Base-by-base conservation (phyloP, 2,888 invertebrate genomes). In the Acleris cristana region DNA sequence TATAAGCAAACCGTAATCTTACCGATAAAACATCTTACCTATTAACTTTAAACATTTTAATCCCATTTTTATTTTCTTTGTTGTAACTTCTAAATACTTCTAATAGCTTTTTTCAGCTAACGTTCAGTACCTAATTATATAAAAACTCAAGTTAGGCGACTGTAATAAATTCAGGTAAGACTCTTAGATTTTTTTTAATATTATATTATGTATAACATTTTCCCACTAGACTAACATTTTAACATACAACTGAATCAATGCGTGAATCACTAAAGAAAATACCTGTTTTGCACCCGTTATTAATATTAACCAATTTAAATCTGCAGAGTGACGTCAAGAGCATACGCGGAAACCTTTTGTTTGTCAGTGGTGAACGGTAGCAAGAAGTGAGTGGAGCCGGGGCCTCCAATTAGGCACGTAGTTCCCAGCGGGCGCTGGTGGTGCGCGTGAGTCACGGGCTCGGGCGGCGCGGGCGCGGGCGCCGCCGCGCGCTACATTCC, bases 401-500 rank as follows among this genome's bases (percentile, higher is more conserved):
- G 70, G 71, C 70, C 74, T 77, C 71, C 78, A 81, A 85, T 86
- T 82, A 81, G 76, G 74, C 69, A 76, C 85, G 90, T 90, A 88
- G 74, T 90, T 90, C 86, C 91, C 86, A 86, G 83, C 79, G 70
- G 75, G 69, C 71, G 75, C 44, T 14, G 49, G 52, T 34, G 55
- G 65, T 68, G 75, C 77, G 72, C 79, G 78, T 90, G 88, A 90
- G 83, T 90, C 90, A 91, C 79, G 72, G 73, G 76, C 72, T 14
- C 74, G 74, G 77, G 73, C 74, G 76, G 78, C 76, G 80, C 79
- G 69, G 71, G 78, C 73, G 75, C 75, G 74, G 65, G 60, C 78
- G 70, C 72, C 75, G 73, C 73, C 78, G 82, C 82, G 75, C 75
- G 82, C 86, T 80, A 82, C 92, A 92, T 92, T 92, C 92, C 91